phyloP scores from a whole-genome alignment of 2,113 vertebrate genomes.

The Motacilla tschutschensis region DNA sequence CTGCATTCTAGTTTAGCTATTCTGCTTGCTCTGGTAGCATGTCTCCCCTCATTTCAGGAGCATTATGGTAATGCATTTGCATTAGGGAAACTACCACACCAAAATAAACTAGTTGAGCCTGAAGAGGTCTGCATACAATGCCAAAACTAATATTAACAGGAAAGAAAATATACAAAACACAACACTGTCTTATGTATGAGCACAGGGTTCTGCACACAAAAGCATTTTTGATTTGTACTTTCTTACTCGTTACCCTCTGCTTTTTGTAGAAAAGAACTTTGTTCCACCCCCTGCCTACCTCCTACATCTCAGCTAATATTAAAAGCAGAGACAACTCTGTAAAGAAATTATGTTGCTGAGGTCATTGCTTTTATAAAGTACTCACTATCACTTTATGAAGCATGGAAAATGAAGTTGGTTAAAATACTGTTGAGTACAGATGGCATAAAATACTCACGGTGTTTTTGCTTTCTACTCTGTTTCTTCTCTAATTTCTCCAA shows the following conservation, averaged over 20 bases:
- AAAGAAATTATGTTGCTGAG: slow-evolving; percentile 57
- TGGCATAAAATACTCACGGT: neutral
- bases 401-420: slow-evolving; percentile 5
- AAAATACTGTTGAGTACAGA: neutral
- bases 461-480: neutral
- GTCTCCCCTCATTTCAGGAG: neutral
- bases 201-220: neutral
- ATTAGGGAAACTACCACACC: neutral
- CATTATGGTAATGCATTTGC: neutral
- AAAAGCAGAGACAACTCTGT: slow-evolving; percentile 53
- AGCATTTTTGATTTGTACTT: neutral
- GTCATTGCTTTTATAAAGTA: slow-evolving; percentile 54
- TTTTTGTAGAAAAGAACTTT: slow-evolving; percentile 41
- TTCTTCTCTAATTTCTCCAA: neutral
- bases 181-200: neutral
- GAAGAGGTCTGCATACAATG: neutral
- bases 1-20: neutral
- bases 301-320: slow-evolving; percentile 64
- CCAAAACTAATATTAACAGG: neutral
- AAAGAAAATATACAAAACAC: neutral
- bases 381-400: slow-evolving; percentile 17
- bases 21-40: neutral
- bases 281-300: slow-evolving; percentile 54
- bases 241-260: slow-evolving; percentile 7
- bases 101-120: neutral